These are phyloP conservation scores for Caenorhabditis japonica DNA, from an alignment of 2,888 invertebrate species.

Conservation along the genomic window DNA sequence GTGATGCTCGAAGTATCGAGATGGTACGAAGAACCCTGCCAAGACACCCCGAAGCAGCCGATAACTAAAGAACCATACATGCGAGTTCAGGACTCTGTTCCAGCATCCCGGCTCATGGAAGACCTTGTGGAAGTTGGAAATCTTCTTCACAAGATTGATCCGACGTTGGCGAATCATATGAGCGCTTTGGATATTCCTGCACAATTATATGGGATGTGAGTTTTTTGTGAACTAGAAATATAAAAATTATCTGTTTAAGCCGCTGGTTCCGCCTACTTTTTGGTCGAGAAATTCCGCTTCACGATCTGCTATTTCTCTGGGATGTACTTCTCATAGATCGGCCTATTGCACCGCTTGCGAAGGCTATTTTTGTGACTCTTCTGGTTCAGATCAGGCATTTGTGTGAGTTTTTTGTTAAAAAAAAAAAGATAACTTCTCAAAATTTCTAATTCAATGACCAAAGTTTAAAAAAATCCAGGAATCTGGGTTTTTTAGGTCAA, in stretches of 20 bases:
- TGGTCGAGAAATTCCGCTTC: conserved; percentile 87
- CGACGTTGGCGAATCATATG: conserved; percentile 83
- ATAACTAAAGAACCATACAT: conserved; percentile 33
- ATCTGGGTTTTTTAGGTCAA: too few species aligned
- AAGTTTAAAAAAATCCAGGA: too few species aligned
- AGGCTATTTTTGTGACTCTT: conserved; percentile 86
- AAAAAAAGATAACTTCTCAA: too few species aligned
- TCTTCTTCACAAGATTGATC: conserved; percentile 82
- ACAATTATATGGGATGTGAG: conserved; percentile 88
- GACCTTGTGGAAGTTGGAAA: conserved; percentile 79
- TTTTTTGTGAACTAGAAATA: too few species aligned
- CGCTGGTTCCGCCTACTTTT: conserved; percentile 88
- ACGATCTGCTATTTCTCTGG: conserved; percentile 86
- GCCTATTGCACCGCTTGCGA: conserved; percentile 80
- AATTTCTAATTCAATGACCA: too few species aligned
- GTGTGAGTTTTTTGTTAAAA: conserved; percentile 80
- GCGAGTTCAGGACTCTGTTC: conserved; percentile 58
- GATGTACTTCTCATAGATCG: conserved; percentile 87
- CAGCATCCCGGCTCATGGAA: conserved; percentile 61
- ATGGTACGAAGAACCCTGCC: conserved; percentile 59
- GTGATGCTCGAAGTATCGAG: conserved; percentile 63
- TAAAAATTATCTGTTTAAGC: conserved; percentile 80
- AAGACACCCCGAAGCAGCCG: conserved; percentile 7
- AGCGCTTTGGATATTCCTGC: conserved; percentile 85
- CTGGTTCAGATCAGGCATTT: conserved; percentile 84